Evolutionary conservation across 2,888 invertebrate species (phyloP).

Genomic region (Dasypolia templi): DNA sequence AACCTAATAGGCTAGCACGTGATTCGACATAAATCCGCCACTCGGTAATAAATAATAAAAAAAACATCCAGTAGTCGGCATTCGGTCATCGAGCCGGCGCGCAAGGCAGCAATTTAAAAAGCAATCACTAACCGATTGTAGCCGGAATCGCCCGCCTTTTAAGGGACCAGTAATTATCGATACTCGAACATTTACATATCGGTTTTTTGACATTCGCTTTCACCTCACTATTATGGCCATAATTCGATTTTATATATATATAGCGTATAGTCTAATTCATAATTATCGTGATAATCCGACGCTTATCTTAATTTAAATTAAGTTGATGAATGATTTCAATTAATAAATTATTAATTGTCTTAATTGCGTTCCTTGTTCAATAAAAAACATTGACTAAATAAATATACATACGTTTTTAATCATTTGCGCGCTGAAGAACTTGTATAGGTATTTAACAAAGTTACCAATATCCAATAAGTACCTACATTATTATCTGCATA

Average conservation of each 20-base stretch:
- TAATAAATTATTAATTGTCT: slow-evolving; percentile 18
- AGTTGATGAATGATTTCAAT: slow-evolving; percentile 34
- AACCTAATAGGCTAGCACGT: slow-evolving; percentile 53
- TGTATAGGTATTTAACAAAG: neutral
- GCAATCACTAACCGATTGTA: slow-evolving; percentile 84
- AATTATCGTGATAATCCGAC: slow-evolving; percentile 51
- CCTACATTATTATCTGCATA: neutral
- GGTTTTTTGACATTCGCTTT: slow-evolving; percentile 79
- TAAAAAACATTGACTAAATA: slow-evolving; percentile 14
- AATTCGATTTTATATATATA: slow-evolving; percentile 60
- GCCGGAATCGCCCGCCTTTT: slow-evolving; percentile 82
- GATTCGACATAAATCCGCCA: slow-evolving; percentile 68
- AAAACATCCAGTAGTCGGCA: slow-evolving; percentile 76
- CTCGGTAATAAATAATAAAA: slow-evolving; percentile 75
- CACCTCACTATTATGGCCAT: slow-evolving; percentile 74
- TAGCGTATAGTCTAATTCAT: slow-evolving; percentile 49
- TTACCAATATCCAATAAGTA: neutral
- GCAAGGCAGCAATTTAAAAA: slow-evolving; percentile 85
- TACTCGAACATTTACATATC: slow-evolving; percentile 83
- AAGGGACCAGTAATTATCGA: slow-evolving; percentile 86
- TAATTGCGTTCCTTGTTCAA: slow-evolving; percentile 26
- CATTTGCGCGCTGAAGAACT: neutral
- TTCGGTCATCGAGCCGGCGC: slow-evolving; percentile 70
- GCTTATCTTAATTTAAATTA: slow-evolving; percentile 50
- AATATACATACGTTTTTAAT: slow-evolving; percentile 8